Evolutionary conservation across 2,888 invertebrate genomes (phyloP), one percentile per base, ranked within the genome.

Genomic region (Xestia c-nigrum): DNA sequence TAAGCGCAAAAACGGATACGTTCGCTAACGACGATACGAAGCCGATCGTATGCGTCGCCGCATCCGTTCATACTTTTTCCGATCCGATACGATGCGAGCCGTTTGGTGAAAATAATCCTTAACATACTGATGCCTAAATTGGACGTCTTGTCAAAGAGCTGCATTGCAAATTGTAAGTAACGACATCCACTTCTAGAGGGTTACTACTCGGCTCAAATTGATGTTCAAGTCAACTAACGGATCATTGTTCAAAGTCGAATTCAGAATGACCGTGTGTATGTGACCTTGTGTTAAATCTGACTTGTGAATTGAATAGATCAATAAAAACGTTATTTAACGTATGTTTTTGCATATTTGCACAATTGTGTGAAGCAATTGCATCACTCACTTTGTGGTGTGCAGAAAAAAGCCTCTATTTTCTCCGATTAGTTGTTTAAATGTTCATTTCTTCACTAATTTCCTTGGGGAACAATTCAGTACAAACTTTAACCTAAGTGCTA

Each of bases 281-380:
- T 43, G 77, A 55, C 63, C 73, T 80, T 74, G 63, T 50, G 43
- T 12, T 19, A 16, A 79, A 57, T 46, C 21, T n/a, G n/a, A 46
- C 31, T 40, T 61, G 40, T 61, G 24, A 55, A 74, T 74, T 79
- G 21, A 79, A 65, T 65, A 52, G 5, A 52, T 38, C 5, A 19
- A 19, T 55, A n/a, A 47, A 46, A 68, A 46, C 3, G 19, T 21
- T 55, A n/a, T 19, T 9, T 50, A 61, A 5, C 10, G 7, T 24
- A 12, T 43, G n/a, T 46, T 47, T 64, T 69, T 64, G n/a, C 69
- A 9, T 24, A 7, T 64, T 65, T 14, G 14, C 24, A 78, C 71
- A 77, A 31, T 64, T 79, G 21, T 78, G 55, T 46, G 50, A 31
- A 72, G 31, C 31, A 7, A 40, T 76, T 77, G 19, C 65, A 68